Conservation (phyloP, 37 sponge, comb jelly and placozoan genomes). For the Cladorhizidae sp. region DNA sequence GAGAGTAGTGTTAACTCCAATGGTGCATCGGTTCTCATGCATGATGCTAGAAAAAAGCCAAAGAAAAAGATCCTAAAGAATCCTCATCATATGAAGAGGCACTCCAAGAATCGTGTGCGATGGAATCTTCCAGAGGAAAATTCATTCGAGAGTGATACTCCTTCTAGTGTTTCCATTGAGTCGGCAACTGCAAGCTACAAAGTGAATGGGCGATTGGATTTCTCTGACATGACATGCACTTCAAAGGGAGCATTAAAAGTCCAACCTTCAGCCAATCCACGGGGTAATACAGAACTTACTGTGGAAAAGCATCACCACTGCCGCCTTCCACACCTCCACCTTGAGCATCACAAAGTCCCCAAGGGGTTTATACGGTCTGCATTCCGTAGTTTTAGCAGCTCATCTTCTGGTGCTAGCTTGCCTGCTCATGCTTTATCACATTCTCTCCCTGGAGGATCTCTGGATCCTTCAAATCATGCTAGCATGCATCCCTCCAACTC, state of each 20-base stretch:
- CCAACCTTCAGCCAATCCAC: too few species aligned
- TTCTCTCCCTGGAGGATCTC: neutral
- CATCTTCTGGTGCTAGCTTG: neutral
- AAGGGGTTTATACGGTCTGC: too few species aligned
- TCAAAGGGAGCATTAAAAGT: too few species aligned
- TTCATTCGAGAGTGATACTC: constrained; percentile 41
- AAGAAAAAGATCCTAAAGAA: constrained; percentile 67
- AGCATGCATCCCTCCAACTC: neutral
- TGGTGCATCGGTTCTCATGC: constrained; percentile 17
- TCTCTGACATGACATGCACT: too few species aligned
- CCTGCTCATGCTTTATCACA: neutral
- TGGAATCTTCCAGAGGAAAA: constrained; percentile 39
- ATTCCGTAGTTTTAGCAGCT: neutral
- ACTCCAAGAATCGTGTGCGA: constrained; percentile 50
- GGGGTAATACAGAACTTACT: constrained; percentile 42
- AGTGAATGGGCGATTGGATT: too few species aligned
- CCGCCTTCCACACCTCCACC: neutral
- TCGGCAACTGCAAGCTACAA: neutral
- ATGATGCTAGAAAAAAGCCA: constrained; percentile 58
- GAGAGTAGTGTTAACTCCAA: constrained; percentile 71
- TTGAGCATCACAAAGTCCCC: too few species aligned
- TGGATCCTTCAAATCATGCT: neutral
- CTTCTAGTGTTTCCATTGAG: constrained; percentile 55
- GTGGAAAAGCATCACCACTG: constrained; percentile 8
- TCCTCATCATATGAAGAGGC: constrained; percentile 10